These are phyloP conservation scores for Paramuricea clavata DNA, from an alignment of 92 coral and sea anemone species.

Conservation along the genomic window DNA sequence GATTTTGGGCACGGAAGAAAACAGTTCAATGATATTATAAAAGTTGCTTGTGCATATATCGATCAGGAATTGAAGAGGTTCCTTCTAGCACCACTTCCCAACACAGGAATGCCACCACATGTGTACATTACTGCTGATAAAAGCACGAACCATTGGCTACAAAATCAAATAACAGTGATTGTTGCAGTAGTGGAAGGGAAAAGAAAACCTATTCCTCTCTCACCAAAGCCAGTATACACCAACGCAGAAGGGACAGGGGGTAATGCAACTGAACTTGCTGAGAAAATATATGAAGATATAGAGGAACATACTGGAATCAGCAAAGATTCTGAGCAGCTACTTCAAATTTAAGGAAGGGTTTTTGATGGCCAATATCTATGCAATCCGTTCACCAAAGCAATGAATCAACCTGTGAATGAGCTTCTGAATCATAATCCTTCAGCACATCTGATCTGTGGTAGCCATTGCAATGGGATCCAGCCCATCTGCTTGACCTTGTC, in stretches of 20 bases:
- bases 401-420: constrained; percentile 2
- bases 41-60: constrained; percentile 5
- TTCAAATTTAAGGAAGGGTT: constrained; percentile 15
- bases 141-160: not conserved
- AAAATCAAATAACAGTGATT: not conserved
- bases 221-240: not conserved
- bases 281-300: constrained; percentile 12
- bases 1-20: constrained; percentile 36
- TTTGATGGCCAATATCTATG: constrained; percentile 28
- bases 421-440: not conserved
- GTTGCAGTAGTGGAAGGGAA: constrained; percentile 4
- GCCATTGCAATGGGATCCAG: constrained; percentile 31
- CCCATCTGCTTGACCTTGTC: constrained; percentile 24
- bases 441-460: constrained; percentile 1
- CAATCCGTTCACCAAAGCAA: not conserved
- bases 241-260: not conserved
- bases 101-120: constrained; percentile 30
- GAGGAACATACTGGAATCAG: constrained; percentile 30
- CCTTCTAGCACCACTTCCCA: constrained; percentile 18
- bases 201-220: constrained; percentile 4
- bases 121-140: not conserved
- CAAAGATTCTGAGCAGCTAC: not conserved
- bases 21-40: not conserved
- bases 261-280: not conserved
- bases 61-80: constrained; percentile 18